These are phyloP conservation scores for Crambe crambe DNA, from an alignment of 37 sponge, comb jelly and placozoan genomes.

Conservation along the genomic window DNA sequence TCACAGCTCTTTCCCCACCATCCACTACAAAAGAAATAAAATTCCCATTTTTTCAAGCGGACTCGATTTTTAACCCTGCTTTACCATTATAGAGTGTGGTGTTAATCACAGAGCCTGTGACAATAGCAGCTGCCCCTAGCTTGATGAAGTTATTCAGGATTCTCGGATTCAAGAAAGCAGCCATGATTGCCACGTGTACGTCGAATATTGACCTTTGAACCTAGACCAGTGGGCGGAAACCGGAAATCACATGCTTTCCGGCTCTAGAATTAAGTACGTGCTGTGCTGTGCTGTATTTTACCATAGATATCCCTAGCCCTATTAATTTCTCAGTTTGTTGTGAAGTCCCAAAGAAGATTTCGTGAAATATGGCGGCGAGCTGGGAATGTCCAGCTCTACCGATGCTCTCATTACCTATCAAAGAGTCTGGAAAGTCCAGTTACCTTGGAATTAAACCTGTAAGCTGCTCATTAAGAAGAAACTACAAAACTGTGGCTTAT, in stretches of 20 bases:
- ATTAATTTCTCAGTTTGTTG: not conserved
- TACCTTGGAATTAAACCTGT: slow-evolving; percentile 73
- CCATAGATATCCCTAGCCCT: no score
- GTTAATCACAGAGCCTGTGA: slow-evolving; percentile 81
- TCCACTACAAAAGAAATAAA: slow-evolving; percentile 73
- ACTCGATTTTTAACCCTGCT: no score
- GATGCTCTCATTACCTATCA: slow-evolving; percentile 60
- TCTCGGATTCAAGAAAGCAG: not conserved
- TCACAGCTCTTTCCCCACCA: slow-evolving; percentile 94
- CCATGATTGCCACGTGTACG: not conserved
- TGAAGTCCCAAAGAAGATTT: not conserved
- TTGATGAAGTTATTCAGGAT: slow-evolving; percentile 60
- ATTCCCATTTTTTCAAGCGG: no score
- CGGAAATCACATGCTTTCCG: not conserved
- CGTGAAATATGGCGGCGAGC: slow-evolving; percentile 79
- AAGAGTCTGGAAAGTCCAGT: slow-evolving; percentile 52
- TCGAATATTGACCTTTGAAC: not conserved
- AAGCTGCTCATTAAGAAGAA: slow-evolving; percentile 9
- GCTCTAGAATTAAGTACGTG: no score
- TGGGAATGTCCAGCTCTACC: slow-evolving; percentile 72
- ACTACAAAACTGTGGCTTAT: not conserved
- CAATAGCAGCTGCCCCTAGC: slow-evolving; percentile 80
- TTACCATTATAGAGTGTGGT: slow-evolving; percentile 86
- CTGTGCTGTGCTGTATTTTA: no score
- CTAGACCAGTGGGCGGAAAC: not conserved